A percentile compares a stretch with the other conserved stretches of the same genome.
Evolutionary conservation across 2,888 invertebrate species (phyloP).

Genomic region (Anoncus sp.): DNA sequence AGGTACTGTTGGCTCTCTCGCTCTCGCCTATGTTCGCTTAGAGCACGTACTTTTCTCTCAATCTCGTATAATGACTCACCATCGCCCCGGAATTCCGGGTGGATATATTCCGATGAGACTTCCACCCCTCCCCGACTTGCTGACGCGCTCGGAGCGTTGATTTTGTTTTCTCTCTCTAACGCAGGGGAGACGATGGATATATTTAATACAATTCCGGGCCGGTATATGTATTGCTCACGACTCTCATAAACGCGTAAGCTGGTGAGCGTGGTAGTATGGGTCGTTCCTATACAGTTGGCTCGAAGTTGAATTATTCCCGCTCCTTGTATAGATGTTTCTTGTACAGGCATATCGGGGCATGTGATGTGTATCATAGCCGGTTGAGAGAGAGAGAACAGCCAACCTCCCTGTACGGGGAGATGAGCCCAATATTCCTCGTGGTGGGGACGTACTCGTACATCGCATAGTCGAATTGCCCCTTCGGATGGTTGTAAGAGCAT

Average conservation of each 20-base stretch:
- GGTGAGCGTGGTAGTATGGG: background rate
- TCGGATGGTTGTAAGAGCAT: background rate
- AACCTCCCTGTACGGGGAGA: no score
- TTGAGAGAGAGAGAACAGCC: background rate
- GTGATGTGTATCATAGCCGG: background rate
- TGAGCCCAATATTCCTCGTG: no score
- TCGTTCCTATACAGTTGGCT: background rate
- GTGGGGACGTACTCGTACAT: no score
- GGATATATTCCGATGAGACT: no score
- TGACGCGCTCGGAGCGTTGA: no score
- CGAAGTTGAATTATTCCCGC: constrained; percentile 4
- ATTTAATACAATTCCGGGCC: background rate
- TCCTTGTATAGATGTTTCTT: background rate
- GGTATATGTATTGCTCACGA: constrained; percentile 6
- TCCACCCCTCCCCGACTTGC: no score
- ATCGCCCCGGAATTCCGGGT: no score
- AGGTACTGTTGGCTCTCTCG: no score
- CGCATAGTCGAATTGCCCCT: background rate
- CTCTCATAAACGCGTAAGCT: background rate
- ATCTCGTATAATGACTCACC: no score
- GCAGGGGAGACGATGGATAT: background rate
- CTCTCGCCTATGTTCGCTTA: no score
- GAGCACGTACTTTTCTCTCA: no score
- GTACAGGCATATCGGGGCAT: background rate
- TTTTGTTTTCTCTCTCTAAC: background rate